Evolutionary conservation across 2,888 invertebrate genomes (phyloP).

Genomic region (Heteropelma amictum): DNA sequence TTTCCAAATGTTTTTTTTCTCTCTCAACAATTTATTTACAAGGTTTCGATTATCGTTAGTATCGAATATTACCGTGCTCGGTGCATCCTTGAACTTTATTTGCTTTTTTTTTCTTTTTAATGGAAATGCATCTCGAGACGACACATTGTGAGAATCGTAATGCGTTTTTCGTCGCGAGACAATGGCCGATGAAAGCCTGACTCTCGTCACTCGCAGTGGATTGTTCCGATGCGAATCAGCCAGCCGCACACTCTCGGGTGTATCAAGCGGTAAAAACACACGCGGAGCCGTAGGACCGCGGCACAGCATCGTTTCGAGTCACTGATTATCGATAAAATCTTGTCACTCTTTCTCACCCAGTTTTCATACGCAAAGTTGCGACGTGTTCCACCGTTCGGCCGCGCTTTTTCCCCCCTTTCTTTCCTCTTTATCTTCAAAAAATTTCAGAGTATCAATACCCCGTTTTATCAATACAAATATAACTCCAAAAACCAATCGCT

Average conservation of each 20-base stretch:
- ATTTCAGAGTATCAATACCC: too few relatives aligned
- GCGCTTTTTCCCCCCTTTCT: background rate
- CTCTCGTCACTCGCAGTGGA: slow-evolving; percentile 48
- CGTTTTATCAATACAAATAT: too few relatives aligned
- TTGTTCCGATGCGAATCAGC: slow-evolving; percentile 32
- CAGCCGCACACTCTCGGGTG: slow-evolving; percentile 1
- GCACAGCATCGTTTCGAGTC: slow-evolving; percentile 20
- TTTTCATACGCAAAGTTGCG: too few relatives aligned
- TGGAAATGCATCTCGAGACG: too few relatives aligned
- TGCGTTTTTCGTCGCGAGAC: background rate
- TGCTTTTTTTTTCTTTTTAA: background rate
- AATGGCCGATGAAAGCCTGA: slow-evolving; percentile 31
- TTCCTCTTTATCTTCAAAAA: background rate
- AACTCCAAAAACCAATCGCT: too few relatives aligned
- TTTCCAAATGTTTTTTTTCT: background rate
- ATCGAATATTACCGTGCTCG: too few relatives aligned
- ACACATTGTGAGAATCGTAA: background rate
- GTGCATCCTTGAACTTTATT: too few relatives aligned
- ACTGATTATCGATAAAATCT: slow-evolving; percentile 4
- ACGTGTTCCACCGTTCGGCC: background rate
- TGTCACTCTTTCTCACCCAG: too few relatives aligned
- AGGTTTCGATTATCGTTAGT: too few relatives aligned
- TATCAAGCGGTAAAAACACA: too few relatives aligned
- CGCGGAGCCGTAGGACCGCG: slow-evolving; percentile 22
- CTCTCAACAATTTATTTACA: too few relatives aligned